These are phyloP conservation scores for Hydrocynus forskahlii DNA, from an alignment of 2,797 vertebrate genomes.

Conservation along the genomic window DNA sequence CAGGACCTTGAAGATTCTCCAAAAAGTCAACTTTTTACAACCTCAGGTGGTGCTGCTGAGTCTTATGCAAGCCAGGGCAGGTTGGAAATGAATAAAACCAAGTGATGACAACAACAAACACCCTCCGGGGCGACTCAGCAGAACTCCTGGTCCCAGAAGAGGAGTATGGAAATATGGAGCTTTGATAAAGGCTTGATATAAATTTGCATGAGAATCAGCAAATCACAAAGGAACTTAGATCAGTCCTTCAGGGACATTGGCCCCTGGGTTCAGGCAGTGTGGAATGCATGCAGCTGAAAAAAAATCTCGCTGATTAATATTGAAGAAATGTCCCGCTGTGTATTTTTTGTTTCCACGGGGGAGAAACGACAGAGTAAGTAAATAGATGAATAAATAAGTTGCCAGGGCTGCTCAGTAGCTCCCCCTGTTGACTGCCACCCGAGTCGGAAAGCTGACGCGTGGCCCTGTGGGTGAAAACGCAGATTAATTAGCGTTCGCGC, in stretches of 20 bases:
- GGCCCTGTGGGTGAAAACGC: background rate
- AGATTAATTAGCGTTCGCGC: background rate
- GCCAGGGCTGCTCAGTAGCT: background rate
- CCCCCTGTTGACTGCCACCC: background rate
- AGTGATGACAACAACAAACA: background rate
- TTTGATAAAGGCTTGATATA: background rate
- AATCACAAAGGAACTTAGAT: background rate
- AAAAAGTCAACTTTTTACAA: background rate
- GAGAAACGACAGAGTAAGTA: background rate
- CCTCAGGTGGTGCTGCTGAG: background rate
- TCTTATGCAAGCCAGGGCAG: background rate
- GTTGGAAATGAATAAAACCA: background rate
- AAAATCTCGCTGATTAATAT: background rate
- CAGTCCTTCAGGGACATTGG: background rate
- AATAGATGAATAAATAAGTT: background rate
- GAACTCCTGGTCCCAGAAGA: background rate
- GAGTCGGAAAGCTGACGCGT: no score
- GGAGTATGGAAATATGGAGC: background rate
- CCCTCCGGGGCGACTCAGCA: background rate
- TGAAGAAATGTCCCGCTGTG: constrained; percentile 2
- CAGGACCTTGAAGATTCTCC: background rate
- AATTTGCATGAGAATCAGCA: background rate
- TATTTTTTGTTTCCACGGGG: background rate
- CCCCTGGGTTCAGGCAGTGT: background rate
- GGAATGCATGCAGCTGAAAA: background rate